phyloP scores from a whole-genome alignment of 2,888 invertebrate species.

The Ganaspis brasiliensis region DNA sequence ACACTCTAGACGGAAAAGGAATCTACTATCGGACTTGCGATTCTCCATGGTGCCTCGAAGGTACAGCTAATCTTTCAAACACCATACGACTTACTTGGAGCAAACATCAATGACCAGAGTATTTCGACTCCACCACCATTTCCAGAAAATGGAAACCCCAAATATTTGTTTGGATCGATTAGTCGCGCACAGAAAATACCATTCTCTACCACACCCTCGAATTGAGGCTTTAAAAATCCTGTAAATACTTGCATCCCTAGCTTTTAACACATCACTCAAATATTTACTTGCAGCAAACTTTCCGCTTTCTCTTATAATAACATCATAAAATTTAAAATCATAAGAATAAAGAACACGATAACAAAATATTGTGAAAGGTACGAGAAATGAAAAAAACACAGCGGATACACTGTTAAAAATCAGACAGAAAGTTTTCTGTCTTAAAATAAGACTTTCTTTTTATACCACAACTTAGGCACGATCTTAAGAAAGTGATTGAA shows the following conservation, averaged over 20 bases:
- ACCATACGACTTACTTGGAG: constrained; percentile 27
- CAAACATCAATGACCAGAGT: constrained; percentile 30
- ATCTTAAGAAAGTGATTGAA: too few relatives aligned
- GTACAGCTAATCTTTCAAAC: constrained; percentile 34
- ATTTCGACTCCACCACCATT: constrained; percentile 2
- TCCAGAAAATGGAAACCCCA: constrained; percentile 37
- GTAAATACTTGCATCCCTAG: not conserved
- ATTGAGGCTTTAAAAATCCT: not conserved
- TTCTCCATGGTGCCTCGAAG: constrained; percentile 29
- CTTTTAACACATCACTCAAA: constrained; percentile 7
- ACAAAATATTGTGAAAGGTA: too few relatives aligned
- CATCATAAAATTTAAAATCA: not conserved
- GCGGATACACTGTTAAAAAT: too few relatives aligned
- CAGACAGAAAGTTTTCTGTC: too few relatives aligned
- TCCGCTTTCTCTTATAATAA: not conserved
- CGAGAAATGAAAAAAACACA: too few relatives aligned
- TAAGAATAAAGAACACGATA: not conserved
- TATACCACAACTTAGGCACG: too few relatives aligned
- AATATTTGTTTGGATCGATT: constrained; percentile 57
- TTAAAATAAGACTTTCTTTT: too few relatives aligned
- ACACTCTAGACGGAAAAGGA: too few relatives aligned
- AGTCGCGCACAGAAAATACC: constrained; percentile 49
- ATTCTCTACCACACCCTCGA: not conserved
- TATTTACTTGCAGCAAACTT: not conserved
- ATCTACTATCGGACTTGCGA: constrained; percentile 31